These are phyloP conservation scores for Hyposmocoma kahamanoa DNA, from an alignment of 1,140 invertebrate genomes.

Conservation along the genomic window DNA sequence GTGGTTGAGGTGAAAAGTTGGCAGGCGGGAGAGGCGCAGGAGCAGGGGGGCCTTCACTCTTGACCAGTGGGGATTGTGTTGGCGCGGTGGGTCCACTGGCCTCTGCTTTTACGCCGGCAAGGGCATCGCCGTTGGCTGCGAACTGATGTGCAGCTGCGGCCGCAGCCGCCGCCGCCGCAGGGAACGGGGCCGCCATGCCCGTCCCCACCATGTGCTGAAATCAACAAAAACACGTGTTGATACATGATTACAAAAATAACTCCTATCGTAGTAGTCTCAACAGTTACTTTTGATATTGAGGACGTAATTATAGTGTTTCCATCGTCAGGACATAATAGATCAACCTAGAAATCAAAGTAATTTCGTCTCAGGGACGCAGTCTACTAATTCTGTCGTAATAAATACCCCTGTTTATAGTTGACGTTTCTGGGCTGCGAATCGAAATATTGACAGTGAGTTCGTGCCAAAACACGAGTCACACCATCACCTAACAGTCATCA, in stretches of 20 bases:
- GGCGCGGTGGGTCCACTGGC: conserved; percentile 63
- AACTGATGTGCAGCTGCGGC: conserved; percentile 77
- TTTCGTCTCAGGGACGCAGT: conserved; percentile 39
- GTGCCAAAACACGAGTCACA: conserved; percentile 48
- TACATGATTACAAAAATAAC: no score
- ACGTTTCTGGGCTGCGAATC: conserved; percentile 64
- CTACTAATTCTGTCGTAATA: conserved; percentile 59
- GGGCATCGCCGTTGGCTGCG: conserved; percentile 80
- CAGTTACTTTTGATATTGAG: no score
- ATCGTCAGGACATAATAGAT: conserved; percentile 7
- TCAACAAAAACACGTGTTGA: conserved; percentile 6
- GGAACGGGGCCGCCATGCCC: conserved; percentile 89
- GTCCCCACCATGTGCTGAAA: conserved; percentile 96
- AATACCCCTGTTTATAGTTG: conserved; percentile 52
- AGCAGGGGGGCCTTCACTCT: conserved; percentile 62
- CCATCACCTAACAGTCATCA: conserved; percentile 5
- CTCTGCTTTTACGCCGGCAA: conserved; percentile 75
- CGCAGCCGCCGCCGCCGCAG: conserved; percentile 84
- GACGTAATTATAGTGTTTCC: no score
- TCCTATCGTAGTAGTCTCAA: no score
- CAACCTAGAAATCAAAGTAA: conserved; percentile 23
- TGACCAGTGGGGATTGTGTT: conserved; percentile 57
- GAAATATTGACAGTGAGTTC: conserved; percentile 55
- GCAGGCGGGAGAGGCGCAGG: conserved; percentile 60
- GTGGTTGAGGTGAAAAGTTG: conserved; percentile 66